Conservation (phyloP, 2,113 vertebrate species). For the Phylloscopus whistleri region DNA sequence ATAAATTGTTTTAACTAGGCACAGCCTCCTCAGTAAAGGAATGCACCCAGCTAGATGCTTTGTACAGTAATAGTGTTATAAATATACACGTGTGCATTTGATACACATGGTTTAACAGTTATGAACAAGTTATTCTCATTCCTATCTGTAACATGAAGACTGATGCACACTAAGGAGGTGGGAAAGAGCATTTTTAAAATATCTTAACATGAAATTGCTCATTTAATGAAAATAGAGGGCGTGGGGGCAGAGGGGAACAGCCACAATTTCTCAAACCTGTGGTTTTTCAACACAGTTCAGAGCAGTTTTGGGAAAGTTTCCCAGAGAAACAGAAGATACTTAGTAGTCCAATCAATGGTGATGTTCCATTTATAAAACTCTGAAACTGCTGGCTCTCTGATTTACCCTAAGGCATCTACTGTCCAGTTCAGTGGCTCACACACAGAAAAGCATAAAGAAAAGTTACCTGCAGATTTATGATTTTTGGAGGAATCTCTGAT, state of each 20-base stretch:
- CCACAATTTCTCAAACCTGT: neutral
- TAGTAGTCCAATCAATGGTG: neutral
- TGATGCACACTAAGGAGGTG: neutral
- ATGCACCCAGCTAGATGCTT: neutral
- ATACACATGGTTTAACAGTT: neutral
- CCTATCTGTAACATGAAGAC: neutral
- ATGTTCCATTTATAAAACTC: neutral
- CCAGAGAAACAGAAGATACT: neutral
- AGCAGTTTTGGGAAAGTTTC: neutral
- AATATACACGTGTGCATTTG: fast-evolving
- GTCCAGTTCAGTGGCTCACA: neutral
- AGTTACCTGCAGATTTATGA: neutral
- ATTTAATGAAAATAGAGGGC: neutral
- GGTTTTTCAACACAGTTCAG: neutral
- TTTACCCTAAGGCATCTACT: neutral
- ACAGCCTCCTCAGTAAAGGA: neutral
- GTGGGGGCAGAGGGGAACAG: neutral
- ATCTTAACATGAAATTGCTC: neutral
- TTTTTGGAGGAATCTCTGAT: neutral
- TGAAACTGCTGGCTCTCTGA: neutral
- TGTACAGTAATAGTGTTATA: neutral
- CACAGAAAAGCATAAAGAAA: neutral
- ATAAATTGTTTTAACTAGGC: neutral
- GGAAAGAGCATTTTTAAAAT: neutral
- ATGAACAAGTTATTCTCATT: neutral